Evolutionary conservation across 2,888 invertebrate genomes (phyloP).

Genomic region (Deilephila porcellus): DNA sequence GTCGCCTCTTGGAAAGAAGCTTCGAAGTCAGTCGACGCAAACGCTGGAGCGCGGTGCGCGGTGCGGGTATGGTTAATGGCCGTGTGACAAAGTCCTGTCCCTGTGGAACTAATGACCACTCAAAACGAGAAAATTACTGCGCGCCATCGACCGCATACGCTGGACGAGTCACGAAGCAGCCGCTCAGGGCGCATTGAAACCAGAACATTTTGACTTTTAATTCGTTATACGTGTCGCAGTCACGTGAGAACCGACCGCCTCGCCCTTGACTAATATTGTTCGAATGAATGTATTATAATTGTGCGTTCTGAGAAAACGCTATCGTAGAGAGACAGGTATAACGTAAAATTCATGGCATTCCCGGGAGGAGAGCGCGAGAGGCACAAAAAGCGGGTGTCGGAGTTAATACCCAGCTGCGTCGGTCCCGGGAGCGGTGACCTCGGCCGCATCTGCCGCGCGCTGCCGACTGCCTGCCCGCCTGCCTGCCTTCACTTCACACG

Average conservation of each 20-base stretch:
- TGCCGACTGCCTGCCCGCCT: slow-evolving; percentile 35
- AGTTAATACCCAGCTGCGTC: slow-evolving; percentile 71
- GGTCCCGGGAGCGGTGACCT: slow-evolving; percentile 74
- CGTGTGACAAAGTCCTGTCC: slow-evolving; percentile 72
- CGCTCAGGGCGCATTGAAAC: slow-evolving; percentile 50
- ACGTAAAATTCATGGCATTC: slow-evolving; percentile 53
- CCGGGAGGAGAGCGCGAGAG: slow-evolving; percentile 46
- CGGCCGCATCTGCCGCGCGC: slow-evolving; percentile 69
- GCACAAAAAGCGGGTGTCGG: slow-evolving; percentile 67
- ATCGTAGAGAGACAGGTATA: slow-evolving; percentile 44
- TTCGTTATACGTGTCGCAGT: slow-evolving; percentile 49
- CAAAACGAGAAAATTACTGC: slow-evolving; percentile 78
- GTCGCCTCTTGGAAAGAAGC: slow-evolving; percentile 41
- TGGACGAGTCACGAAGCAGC: slow-evolving; percentile 73
- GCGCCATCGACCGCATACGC: slow-evolving; percentile 64
- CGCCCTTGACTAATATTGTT: slow-evolving; percentile 14
- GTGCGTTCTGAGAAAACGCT: slow-evolving; percentile 39
- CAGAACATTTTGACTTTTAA: slow-evolving; percentile 53
- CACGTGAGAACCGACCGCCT: slow-evolving; percentile 42
- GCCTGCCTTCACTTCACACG: slow-evolving; percentile 64
- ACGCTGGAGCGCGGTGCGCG: slow-evolving; percentile 55
- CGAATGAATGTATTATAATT: slow-evolving; percentile 3
- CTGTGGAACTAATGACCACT: slow-evolving; percentile 80
- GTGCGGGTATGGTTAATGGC: slow-evolving; percentile 73
- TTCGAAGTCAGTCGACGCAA: slow-evolving; percentile 46